Percentiles rank a stretch among this genome's conserved stretches.
Evolutionary conservation across 1,140 invertebrate species (phyloP).

Genomic region (Drosophila eugracilis): DNA sequence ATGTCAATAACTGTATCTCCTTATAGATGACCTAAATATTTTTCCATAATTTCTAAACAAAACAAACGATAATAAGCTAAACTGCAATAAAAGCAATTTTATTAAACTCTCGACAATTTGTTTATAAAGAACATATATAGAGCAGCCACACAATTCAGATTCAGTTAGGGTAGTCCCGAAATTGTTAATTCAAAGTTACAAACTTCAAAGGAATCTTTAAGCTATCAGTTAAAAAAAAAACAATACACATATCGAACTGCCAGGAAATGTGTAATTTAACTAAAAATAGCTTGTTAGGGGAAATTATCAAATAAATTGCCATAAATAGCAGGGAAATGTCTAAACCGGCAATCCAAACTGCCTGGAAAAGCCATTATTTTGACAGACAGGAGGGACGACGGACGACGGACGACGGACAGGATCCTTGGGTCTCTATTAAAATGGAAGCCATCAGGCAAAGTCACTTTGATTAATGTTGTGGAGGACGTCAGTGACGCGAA

Average conservation of each 20-base stretch:
- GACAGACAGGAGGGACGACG: too few relatives aligned
- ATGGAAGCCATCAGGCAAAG: conserved; percentile 8
- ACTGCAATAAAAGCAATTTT: background rate
- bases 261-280: background rate
- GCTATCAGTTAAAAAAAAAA: too few relatives aligned
- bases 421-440: conserved; percentile 3
- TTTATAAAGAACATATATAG: conserved; percentile 18
- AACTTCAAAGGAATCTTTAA: too few relatives aligned
- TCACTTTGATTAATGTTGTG: conserved; percentile 20
- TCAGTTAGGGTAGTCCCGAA: conserved; percentile 16
- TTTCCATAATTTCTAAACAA: background rate
- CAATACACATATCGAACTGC: too few relatives aligned
- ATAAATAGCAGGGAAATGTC: background rate
- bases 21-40: conserved; percentile 11
- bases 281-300: background rate
- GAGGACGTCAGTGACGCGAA: conserved; percentile 23
- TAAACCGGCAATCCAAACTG: background rate
- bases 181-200: background rate
- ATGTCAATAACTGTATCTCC: too few relatives aligned
- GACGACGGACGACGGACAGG: too few relatives aligned
- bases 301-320: conserved; percentile 14
- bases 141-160: conserved; percentile 4
- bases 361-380: conserved; percentile 7
- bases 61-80: background rate
- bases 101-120: conserved; percentile 6